phyloP scores from a whole-genome alignment of 2,888 invertebrate species.

The Chamaedrilus cognettii region DNA sequence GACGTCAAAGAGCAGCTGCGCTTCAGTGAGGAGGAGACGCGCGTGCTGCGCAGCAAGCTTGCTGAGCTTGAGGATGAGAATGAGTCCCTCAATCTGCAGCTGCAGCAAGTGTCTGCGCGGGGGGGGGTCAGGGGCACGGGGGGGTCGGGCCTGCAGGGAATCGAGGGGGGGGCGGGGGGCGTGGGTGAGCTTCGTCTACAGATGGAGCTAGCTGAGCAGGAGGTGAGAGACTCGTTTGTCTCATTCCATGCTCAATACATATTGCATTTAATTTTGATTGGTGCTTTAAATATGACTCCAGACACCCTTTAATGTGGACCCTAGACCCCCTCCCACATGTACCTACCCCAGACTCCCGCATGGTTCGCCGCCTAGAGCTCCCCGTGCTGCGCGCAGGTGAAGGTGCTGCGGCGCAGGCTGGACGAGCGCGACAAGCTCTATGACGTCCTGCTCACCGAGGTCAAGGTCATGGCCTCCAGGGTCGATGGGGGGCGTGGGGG shows the following conservation, averaged over 20 bases:
- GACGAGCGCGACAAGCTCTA: constrained; percentile 72
- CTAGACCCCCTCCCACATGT: too few species aligned
- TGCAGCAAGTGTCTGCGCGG: constrained; percentile 91
- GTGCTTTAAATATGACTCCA: too few species aligned
- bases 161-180: constrained; percentile 61
- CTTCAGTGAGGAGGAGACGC: constrained; percentile 87
- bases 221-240: constrained; percentile 63
- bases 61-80: constrained; percentile 95
- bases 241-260: too few species aligned
- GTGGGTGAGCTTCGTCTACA: constrained; percentile 77
- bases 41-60: constrained; percentile 76
- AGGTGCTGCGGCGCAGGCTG: constrained; percentile 72
- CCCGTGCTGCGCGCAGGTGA: constrained; percentile 15
- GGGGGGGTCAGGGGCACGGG: constrained; percentile 25
- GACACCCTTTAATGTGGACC: too few species aligned
- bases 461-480: constrained; percentile 37
- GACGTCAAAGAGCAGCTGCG: constrained; percentile 89
- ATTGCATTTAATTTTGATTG: too few species aligned
- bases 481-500: constrained; percentile 68
- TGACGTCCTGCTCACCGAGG: constrained; percentile 25
- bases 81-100: constrained; percentile 84
- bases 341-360: too few species aligned
- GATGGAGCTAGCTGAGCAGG: constrained; percentile 87
- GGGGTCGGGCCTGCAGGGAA: constrained; percentile 21
- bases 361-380: neutral